Percentiles rank a stretch among this genome's conserved stretches.
Evolutionary conservation across 2,888 invertebrate genomes (phyloP).

Genomic region (Taenaris catops): DNA sequence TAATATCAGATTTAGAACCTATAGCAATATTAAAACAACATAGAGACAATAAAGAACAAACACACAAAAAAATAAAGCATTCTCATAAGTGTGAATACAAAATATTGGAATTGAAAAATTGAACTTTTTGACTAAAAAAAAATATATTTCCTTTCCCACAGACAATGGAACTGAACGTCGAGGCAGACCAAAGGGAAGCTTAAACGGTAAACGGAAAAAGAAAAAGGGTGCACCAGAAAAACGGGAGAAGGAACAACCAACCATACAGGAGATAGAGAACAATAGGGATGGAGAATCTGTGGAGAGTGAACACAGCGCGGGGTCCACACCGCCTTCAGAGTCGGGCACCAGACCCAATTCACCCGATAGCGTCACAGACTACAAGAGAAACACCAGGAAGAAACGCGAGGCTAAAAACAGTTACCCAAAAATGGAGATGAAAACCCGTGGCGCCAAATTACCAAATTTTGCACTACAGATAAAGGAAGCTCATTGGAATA

Average conservation of each 20-base stretch:
- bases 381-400: slow-evolving; percentile 38
- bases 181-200: slow-evolving; percentile 60
- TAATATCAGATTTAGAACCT: no score
- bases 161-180: slow-evolving; percentile 62
- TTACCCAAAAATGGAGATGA: slow-evolving; percentile 66
- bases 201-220: slow-evolving; percentile 56
- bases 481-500: slow-evolving; percentile 72
- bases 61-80: no score
- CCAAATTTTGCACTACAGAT: slow-evolving; percentile 80
- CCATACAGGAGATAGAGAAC: slow-evolving; percentile 66
- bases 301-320: slow-evolving; percentile 63
- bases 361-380: slow-evolving; percentile 48
- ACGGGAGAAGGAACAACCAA: slow-evolving; percentile 57
- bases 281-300: slow-evolving; percentile 70
- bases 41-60: no score
- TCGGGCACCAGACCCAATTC: slow-evolving; percentile 61
- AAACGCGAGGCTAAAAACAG: slow-evolving; percentile 42
- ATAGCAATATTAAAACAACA: no score
- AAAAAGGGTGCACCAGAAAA: slow-evolving; percentile 58
- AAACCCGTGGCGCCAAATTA: slow-evolving; percentile 81
- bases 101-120: no score
- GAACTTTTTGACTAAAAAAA: no score
- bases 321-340: slow-evolving; percentile 64
- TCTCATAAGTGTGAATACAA: no score
- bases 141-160: no score